Evolutionary conservation across 2,888 invertebrate genomes (phyloP).

Genomic region (Vannuccia rotundouncinata): DNA sequence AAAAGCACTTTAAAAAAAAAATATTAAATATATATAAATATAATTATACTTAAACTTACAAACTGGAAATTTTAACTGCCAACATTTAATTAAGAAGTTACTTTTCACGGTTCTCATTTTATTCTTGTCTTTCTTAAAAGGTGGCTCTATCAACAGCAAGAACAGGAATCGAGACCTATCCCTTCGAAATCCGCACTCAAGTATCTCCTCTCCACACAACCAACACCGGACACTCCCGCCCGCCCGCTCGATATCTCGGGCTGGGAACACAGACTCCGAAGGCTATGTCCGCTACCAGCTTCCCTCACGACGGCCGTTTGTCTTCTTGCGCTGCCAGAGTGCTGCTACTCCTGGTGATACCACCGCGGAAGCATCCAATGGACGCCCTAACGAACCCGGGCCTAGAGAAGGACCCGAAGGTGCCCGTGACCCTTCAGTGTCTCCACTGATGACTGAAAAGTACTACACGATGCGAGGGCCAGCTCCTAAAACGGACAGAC

Average conservation of each 20-base stretch:
- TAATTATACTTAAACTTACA: no score
- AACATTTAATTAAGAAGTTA: no score
- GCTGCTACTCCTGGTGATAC: background rate
- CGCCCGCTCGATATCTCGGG: background rate
- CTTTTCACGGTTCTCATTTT: no score
- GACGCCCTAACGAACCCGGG: background rate
- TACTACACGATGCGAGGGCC: background rate
- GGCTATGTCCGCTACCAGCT: background rate
- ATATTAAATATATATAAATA: no score
- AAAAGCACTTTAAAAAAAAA: no score
- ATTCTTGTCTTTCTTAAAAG: no score
- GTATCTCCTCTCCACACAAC: background rate
- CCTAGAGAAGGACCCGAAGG: background rate
- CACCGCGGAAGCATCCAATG: background rate
- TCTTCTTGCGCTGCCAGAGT: background rate
- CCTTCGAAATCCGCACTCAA: background rate
- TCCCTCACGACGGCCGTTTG: background rate
- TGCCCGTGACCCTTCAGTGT: background rate
- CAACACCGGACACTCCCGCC: background rate
- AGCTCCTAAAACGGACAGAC: background rate
- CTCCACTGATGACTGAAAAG: background rate
- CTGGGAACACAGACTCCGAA: background rate
- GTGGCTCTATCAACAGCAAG: constrained; percentile 19
- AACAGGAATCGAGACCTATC: background rate
- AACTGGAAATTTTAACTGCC: no score